Evolutionary conservation across 2,797 vertebrate genomes (phyloP).

Genomic region (Phalloptychus januarius): DNA sequence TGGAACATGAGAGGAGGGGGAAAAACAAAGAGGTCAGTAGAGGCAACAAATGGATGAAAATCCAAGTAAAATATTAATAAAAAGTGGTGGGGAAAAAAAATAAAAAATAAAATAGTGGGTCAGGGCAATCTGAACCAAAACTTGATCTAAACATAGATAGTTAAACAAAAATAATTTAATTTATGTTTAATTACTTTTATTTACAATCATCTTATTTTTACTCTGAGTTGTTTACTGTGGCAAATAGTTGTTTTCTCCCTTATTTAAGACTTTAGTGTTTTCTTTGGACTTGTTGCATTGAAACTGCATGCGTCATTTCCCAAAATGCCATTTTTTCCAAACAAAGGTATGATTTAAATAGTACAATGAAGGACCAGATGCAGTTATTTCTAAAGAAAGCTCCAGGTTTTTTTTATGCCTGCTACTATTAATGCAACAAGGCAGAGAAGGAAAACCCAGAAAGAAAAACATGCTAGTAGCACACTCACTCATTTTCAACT

Average conservation of each 20-base stretch:
- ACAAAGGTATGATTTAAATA: constrained; percentile 23
- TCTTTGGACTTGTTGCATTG: constrained; percentile 29
- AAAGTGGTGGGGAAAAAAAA: neutral
- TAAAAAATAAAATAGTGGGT: neutral
- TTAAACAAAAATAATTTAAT: constrained; percentile 37
- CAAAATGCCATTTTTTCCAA: constrained; percentile 37
- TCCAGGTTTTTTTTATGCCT: constrained; percentile 14
- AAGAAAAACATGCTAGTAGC: constrained; percentile 25
- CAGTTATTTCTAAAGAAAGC: constrained; percentile 14
- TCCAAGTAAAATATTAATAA: constrained; percentile 8
- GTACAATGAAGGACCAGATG: constrained; percentile 13
- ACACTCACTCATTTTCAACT: constrained; percentile 22
- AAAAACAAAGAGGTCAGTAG: constrained; percentile 37
- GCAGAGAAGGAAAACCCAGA: constrained; percentile 13
- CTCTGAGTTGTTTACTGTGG: constrained; percentile 20
- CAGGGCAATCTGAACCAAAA: constrained; percentile 31
- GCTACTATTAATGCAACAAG: constrained; percentile 24
- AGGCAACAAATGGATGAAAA: constrained; percentile 13
- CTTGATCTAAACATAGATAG: constrained; percentile 55
- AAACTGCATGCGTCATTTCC: constrained; percentile 7
- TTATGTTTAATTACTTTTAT: neutral
- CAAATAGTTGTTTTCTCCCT: constrained; percentile 35
- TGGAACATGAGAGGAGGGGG: constrained; percentile 5
- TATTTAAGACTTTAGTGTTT: constrained; percentile 33
- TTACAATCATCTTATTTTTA: constrained; percentile 23